Evolutionary conservation across 2,113 vertebrate genomes (phyloP), one percentile per base, ranked within the genome.

Genomic region (Oreochromis spilurus): DNA sequence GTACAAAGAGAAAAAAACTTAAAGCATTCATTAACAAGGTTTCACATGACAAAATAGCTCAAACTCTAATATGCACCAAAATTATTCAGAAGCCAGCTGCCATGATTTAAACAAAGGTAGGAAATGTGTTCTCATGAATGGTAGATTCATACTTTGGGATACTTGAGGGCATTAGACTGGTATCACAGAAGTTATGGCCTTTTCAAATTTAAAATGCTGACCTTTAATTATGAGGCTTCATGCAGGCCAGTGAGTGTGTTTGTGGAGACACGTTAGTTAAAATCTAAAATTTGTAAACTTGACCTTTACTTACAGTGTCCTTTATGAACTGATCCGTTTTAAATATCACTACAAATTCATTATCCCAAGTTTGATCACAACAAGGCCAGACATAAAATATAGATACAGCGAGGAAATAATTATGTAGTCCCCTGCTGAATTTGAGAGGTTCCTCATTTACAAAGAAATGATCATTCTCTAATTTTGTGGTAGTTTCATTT

Each of bases 171-270:
- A 85, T 80, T 54, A 58, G n/a, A 65, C 78, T 85, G 45, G 54
- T 88, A 82, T 87, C 67, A 36, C 75, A 57, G 40, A 80, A 58
- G 67, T 60, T 57, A 31, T 86, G 83, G 38, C 81, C 62, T 87
- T 89, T 92, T 31, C 19, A 78, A 40, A 31, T 88, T 80, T 67
- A 91, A 89, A 84, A 52, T 19, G 3, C 6, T 91, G 90, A 81
- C 89, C 85, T 92, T 92, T 94, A 43, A 89, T 91, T 84, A 87
- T 58, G 24, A 40, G 48, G 17, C 31, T 70, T 34, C 70, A 12
- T 77, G 62, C 34, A 67, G 84, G 70, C 79, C 82, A 67, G 45
- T 89, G 62, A 82, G 52, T 50, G 57, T 40, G 75, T 53, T 85
- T 86, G 60, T 45, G 6, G 57, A 81, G 5, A 86, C 10, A 58